phyloP scores from a whole-genome alignment of 1,140 invertebrate species.

The Maconellicoccus hirsutus region DNA sequence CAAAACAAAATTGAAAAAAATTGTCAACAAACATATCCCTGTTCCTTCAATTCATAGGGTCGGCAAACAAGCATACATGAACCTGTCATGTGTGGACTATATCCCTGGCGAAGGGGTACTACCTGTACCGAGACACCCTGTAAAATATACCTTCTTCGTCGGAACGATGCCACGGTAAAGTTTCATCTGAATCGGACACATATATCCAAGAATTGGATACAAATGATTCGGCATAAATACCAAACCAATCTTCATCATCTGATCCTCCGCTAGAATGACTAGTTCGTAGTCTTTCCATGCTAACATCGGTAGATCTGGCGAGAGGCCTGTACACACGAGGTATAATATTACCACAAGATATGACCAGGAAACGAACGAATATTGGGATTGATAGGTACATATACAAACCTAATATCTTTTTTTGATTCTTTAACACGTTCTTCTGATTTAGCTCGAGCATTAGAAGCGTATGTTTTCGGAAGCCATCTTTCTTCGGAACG shows the following conservation, averaged over 20 bases:
- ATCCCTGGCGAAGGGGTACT: too few species aligned
- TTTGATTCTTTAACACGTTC: slow-evolving; percentile 57
- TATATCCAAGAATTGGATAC: slow-evolving; percentile 59
- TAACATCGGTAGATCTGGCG: slow-evolving; percentile 55
- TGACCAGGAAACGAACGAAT: too few species aligned
- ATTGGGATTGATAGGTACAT: too few species aligned
- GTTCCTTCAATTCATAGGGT: too few species aligned
- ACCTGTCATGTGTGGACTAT: too few species aligned
- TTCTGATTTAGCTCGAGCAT: slow-evolving; percentile 47
- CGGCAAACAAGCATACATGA: too few species aligned
- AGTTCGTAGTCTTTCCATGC: slow-evolving; percentile 53
- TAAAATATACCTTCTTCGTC: slow-evolving; percentile 33
- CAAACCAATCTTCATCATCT: slow-evolving; percentile 50
- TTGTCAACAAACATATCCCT: too few species aligned
- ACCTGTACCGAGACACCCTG: too few species aligned
- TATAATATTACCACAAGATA: too few species aligned
- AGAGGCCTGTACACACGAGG: too few species aligned
- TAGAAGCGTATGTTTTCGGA: slow-evolving; percentile 28
- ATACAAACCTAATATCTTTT: slow-evolving; percentile 35
- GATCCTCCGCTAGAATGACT: slow-evolving; percentile 47
- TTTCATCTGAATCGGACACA: slow-evolving; percentile 58
- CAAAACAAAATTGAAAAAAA: too few species aligned
- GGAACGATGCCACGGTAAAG: slow-evolving; percentile 52
- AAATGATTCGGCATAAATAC: slow-evolving; percentile 59
- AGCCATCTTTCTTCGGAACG: slow-evolving; percentile 54